Base-by-base conservation (phyloP, 2,888 invertebrate genomes). In the Carabus problematicus region DNA sequence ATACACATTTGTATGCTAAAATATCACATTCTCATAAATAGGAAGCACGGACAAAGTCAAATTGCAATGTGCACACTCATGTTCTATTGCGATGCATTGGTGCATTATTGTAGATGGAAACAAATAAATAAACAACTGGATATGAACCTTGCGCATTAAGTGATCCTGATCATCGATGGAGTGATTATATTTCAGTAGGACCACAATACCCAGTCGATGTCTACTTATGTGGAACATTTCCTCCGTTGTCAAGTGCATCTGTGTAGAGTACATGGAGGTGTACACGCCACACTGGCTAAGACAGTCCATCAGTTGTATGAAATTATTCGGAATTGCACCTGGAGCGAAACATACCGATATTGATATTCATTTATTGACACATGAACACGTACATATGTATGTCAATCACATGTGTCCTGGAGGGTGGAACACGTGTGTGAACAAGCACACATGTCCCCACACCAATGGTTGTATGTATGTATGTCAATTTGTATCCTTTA, bases 291-390 rank as follows among this genome's bases (percentile, higher is more conserved):
- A 45, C n/a, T 45, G 39, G 12, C 62, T 69, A 8, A 69, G 45
- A 43, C 69, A 69, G 19, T 67, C 60, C 14, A 67, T 4, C n/a
- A 67, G 11, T 8, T 67, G 67, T 54, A 67, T 11, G 16, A 67
- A n/a, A 14, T 49, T 14, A 11, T 19, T 19, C 11, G 67, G 52
- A 3, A 67, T 60, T n/a, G 47, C 54, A 0, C 67, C 67, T 67
- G 19, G 56, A 39, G 12, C 43, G 11, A 42, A 43, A 45, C 45
- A 45, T n/a, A n/a, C n/a, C n/a, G n/a, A n/a, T n/a, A n/a, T n/a
- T n/a, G n/a, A n/a, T n/a, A n/a, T n/a, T n/a, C n/a, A n/a, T n/a
- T n/a, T n/a, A n/a, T n/a, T n/a, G n/a, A n/a, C n/a, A n/a, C n/a
- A n/a, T n/a, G n/a, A n/a, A n/a, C n/a, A n/a, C n/a, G n/a, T n/a